Conservation (phyloP, 2,888 invertebrate genomes). For the Drosophila limbata region DNA sequence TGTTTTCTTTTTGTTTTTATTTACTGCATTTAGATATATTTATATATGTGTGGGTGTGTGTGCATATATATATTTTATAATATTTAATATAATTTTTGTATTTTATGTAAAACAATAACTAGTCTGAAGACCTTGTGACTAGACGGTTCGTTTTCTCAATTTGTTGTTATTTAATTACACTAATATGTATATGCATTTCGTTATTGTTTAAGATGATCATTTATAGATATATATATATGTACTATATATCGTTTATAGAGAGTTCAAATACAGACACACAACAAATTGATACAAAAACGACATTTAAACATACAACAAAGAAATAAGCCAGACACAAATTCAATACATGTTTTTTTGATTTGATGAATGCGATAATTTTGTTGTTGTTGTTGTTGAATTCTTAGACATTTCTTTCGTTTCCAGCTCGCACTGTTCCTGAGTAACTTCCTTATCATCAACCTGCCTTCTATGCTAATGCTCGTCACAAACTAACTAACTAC, state of each 20-base stretch:
- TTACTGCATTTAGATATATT: constrained; percentile 27
- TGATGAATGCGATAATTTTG: constrained; percentile 33
- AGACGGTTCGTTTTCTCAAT: constrained; percentile 70
- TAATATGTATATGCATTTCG: constrained; percentile 52
- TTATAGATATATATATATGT: constrained; percentile 16
- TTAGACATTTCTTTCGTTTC: constrained; percentile 61
- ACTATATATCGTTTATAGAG: constrained; percentile 27
- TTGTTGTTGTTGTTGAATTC: neutral
- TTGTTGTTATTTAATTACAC: constrained; percentile 48
- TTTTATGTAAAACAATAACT: constrained; percentile 80
- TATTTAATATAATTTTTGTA: constrained; percentile 38
- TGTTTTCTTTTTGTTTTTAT: constrained; percentile 3
- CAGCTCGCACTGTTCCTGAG: constrained; percentile 79
- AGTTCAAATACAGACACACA: constrained; percentile 55
- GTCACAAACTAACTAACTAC: constrained; percentile 47
- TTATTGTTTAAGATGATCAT: constrained; percentile 39
- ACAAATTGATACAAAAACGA: constrained; percentile 58
- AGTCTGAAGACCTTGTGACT: constrained; percentile 84
- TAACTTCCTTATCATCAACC: constrained; percentile 53
- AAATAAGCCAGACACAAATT: constrained; percentile 64
- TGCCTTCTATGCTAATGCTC: constrained; percentile 2
- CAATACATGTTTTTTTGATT: constrained; percentile 7
- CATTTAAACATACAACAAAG: constrained; percentile 66
- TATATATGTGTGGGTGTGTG: constrained; percentile 20
- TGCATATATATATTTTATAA: constrained; percentile 47